Evolutionary conservation across 2,888 invertebrate species (phyloP).

Genomic region (Metellina segmentata): DNA sequence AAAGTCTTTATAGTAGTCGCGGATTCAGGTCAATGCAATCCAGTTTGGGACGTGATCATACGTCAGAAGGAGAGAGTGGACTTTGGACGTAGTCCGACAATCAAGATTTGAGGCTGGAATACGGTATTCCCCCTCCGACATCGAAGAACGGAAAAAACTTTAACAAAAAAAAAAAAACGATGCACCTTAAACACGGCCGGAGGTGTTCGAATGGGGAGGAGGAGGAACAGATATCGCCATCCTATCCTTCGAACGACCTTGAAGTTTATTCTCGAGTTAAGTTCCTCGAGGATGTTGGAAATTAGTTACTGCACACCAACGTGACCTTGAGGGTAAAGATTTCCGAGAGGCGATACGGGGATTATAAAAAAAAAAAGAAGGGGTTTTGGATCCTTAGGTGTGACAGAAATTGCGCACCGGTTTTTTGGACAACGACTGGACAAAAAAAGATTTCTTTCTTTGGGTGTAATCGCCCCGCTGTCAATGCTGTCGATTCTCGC

Average conservation of each 20-base stretch:
- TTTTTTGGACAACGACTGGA: not conserved
- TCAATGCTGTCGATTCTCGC: not conserved
- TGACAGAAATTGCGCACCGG: slow-evolving; percentile 20
- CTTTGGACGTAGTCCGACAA: slow-evolving; percentile 59
- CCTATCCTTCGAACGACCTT: slow-evolving; percentile 51
- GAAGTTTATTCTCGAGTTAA: slow-evolving; percentile 3
- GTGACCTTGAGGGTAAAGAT: not conserved
- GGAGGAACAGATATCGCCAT: not conserved
- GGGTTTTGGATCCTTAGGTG: slow-evolving; percentile 34
- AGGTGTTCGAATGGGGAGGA: slow-evolving; percentile 14
- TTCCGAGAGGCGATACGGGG: not conserved
- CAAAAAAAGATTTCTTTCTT: not conserved
- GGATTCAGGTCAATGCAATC: slow-evolving; percentile 73
- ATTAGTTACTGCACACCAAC: not conserved
- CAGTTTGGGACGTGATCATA: slow-evolving; percentile 23
- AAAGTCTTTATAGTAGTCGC: slow-evolving; percentile 67
- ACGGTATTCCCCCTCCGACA: slow-evolving; percentile 30
- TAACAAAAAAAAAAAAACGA: slow-evolving; percentile 1
- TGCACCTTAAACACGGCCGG: not conserved
- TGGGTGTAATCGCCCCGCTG: not conserved
- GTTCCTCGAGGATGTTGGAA: slow-evolving; percentile 25
- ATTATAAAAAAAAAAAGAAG: not conserved
- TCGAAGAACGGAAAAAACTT: not conserved
- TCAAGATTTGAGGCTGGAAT: not conserved
- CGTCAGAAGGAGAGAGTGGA: slow-evolving; percentile 3